Base-by-base conservation (phyloP, 2,888 invertebrate species). In the Coleophora deauratella region DNA sequence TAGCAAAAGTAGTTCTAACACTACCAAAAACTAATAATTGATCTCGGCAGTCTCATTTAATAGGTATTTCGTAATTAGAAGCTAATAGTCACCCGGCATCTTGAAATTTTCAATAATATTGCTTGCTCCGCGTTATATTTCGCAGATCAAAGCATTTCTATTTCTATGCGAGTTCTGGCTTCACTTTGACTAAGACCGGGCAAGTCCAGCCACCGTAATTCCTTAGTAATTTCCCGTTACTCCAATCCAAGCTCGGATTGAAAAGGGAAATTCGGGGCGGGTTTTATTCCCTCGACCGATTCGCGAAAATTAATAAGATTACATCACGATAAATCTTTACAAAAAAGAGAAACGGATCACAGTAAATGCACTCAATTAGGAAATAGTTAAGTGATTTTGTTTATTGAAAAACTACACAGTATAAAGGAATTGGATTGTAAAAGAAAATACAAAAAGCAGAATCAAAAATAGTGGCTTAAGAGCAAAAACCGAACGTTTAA, bases 121-220 rank as follows among this genome's bases (percentile, higher is more conserved):
- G 43, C 55, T 21, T 21, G n/a, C 49, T 45, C 46, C 45, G 46
- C 48, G 53, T 53, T 47, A 60, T 62, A 62, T 66, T 65, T 62
- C 52, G 52, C 58, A 75, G 66, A 75, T 76, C 74, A 77, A 77
- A 75, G 64, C 52, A 61, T 57, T 67, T 64, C 66, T 66, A 69
- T 73, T 70, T 68, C 56, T 61, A 66, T 62, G 59, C 50, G 51
- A 58, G 58, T 58, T 54, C 46, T 60, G 55, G 54, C 56, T 55
- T 62, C 56, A 55, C 74, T 75, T 72, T 75, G 67, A 69, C 59
- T 60, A 57, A 54, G 50, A 48, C 43, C 33, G 47, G 42, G 49
- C 60, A 59, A 59, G 62, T 45, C 59, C 64, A 59, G 52, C 55
- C 57, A 56, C 60, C 65, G 66, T 71, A 63, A 59, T 68, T 69